Evolutionary conservation across 37 sponge, comb jelly and placozoan genomes (phyloP).

Genomic region (Crambe crambe): DNA sequence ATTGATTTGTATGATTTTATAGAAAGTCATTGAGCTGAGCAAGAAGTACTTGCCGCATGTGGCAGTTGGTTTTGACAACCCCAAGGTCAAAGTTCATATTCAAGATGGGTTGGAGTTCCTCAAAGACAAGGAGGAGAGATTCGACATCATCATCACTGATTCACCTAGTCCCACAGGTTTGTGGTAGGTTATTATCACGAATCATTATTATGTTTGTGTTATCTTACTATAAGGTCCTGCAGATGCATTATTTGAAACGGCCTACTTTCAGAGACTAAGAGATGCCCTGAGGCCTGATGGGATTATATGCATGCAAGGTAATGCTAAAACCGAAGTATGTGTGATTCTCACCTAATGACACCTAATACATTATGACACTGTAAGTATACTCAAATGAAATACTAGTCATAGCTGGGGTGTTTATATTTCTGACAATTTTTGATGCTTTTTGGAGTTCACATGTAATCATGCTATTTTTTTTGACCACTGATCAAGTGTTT

Average conservation of each 20-base stretch:
- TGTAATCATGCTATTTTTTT: not conserved
- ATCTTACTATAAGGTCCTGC: constrained; percentile 70
- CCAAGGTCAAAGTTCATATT: constrained; percentile 64
- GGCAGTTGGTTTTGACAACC: constrained; percentile 55
- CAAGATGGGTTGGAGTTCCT: constrained; percentile 78
- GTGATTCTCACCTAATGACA: too few species aligned
- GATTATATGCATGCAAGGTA: constrained; percentile 78
- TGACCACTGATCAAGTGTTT: not conserved
- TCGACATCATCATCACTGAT: constrained; percentile 94
- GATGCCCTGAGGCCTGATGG: constrained; percentile 75
- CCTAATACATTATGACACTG: too few species aligned
- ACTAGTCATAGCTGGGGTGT: too few species aligned
- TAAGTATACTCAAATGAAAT: too few species aligned
- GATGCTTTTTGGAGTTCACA: too few species aligned
- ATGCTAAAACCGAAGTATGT: too few species aligned
- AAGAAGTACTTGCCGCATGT: constrained; percentile 78
- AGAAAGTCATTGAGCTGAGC: constrained; percentile 41
- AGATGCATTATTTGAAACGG: constrained; percentile 55
- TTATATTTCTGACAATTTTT: too few species aligned
- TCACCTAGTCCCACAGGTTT: constrained; percentile 76
- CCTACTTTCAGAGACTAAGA: constrained; percentile 68
- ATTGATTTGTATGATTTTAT: not conserved
- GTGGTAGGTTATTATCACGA: not conserved
- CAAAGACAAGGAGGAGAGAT: constrained; percentile 23
- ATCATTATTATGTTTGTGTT: not conserved